Conservation (phyloP, 2,888 invertebrate genomes). For the Busseola fusca region DNA sequence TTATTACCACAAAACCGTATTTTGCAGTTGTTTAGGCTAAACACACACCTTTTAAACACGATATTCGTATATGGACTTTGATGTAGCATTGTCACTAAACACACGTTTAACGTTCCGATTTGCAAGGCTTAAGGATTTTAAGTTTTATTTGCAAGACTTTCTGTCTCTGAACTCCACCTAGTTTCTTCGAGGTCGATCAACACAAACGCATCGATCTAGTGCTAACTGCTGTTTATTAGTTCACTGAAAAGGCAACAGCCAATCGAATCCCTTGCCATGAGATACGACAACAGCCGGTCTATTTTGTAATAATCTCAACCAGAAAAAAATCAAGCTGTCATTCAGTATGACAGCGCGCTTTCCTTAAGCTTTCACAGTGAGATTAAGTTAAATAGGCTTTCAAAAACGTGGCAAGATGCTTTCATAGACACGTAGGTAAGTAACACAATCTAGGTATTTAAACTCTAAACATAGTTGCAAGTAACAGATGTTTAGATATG, state of each 20-base stretch:
- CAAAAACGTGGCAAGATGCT: not conserved
- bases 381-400: conserved; percentile 6
- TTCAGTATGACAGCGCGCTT: not conserved
- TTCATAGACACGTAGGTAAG: not conserved
- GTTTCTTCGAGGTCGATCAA: not conserved
- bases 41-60: no score
- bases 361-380: no score
- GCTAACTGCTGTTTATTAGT: not conserved
- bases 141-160: no score
- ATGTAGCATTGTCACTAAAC: no score
- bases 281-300: not conserved
- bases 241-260: not conserved
- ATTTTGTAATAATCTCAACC: not conserved
- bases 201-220: no score
- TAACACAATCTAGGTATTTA: conserved; percentile 24
- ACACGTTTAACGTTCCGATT: no score
- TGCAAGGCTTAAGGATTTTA: no score
- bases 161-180: not conserved
- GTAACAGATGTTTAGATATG: conserved; percentile 29
- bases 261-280: not conserved
- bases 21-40: no score
- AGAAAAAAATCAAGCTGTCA: no score
- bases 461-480: conserved; percentile 44
- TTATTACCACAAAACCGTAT: no score
- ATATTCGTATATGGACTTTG: no score